Conservation (phyloP, 1,140 invertebrate species). For the Belonocnema kinseyi region DNA sequence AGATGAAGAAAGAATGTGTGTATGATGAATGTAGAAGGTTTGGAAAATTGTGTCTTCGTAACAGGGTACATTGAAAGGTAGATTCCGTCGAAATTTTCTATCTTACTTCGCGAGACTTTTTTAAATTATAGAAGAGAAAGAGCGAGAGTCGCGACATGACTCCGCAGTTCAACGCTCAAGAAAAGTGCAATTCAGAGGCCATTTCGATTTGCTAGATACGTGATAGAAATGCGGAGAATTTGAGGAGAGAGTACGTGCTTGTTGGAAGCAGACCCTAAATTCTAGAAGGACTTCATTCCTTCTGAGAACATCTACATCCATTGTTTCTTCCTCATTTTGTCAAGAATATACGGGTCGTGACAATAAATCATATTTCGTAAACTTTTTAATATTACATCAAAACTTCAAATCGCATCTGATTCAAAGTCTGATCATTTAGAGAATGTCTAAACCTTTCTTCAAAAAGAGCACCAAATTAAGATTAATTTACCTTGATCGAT, state of each 20-base stretch:
- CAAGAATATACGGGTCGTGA: constrained; percentile 2
- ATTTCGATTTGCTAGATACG: constrained; percentile 11
- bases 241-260: neutral
- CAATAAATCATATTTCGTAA: neutral
- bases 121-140: constrained; percentile 11
- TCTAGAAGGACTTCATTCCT: neutral
- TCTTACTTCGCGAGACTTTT: neutral
- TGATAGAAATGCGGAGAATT: constrained; percentile 1
- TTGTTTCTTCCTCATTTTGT: neutral
- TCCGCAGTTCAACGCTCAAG: constrained; percentile 20
- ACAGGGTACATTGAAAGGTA: constrained; percentile 5
- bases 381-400: neutral
- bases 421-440: no score
- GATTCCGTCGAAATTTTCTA: constrained; percentile 10
- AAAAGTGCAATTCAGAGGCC: constrained; percentile 20
- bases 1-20: neutral
- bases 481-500: no score
- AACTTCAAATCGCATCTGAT: no score
- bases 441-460: no score
- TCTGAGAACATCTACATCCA: neutral
- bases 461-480: no score
- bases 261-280: neutral
- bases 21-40: constrained; percentile 24
- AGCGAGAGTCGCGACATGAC: neutral
- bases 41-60: constrained; percentile 9